Conservation (phyloP, 2,113 vertebrate genomes). For the Grammomys dolichurus region DNA sequence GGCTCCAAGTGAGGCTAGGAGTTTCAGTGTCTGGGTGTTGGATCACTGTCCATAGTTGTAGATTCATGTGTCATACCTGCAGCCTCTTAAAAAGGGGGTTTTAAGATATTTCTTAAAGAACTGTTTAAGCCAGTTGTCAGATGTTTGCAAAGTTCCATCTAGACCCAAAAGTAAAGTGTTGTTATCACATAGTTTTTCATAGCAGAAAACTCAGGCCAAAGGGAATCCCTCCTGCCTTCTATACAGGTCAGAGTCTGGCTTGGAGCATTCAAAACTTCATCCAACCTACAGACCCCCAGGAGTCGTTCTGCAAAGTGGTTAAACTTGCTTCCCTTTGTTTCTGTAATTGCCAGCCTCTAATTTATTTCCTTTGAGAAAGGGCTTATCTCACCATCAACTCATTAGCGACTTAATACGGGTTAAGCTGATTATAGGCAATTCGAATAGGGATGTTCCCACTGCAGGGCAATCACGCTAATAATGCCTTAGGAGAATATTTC, state of each 20-base stretch:
- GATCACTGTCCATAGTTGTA: not conserved
- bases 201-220: not conserved
- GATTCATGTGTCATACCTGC: not conserved
- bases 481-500: conserved; percentile 76
- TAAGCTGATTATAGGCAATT: conserved; percentile 85
- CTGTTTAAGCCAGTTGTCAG: not conserved
- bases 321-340: conserved; percentile 48
- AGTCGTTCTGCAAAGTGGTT: conserved; percentile 52
- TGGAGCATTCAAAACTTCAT: not conserved
- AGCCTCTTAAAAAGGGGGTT: not conserved
- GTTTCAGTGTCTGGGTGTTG: not conserved
- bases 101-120: not conserved
- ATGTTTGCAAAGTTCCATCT: not conserved
- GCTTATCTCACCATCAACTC: conserved; percentile 81
- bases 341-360: conserved; percentile 69
- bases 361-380: conserved; percentile 83
- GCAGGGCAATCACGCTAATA: conserved; percentile 80
- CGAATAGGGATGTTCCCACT: conserved; percentile 73
- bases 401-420: conserved; percentile 82
- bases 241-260: not conserved
- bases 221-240: not conserved
- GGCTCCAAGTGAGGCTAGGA: not conserved
- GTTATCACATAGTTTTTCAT: not conserved
- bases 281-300: conserved; percentile 20
- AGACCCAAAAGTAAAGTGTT: not conserved